phyloP scores from a whole-genome alignment of 2,113 vertebrate genomes.

The Barbus barbus region DNA sequence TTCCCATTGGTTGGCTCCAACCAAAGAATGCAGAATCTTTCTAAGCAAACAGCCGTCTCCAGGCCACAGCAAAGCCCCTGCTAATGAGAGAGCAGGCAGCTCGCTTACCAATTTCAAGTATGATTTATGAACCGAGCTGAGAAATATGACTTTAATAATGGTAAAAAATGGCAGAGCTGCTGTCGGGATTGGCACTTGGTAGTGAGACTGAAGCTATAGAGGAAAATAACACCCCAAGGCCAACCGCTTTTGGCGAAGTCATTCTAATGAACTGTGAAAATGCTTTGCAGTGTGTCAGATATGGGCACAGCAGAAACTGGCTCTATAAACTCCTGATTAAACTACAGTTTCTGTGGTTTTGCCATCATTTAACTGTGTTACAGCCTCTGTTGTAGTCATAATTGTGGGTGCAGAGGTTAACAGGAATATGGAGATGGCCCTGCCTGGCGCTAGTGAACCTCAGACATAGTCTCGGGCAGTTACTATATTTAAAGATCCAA shows the following conservation, averaged over 20 bases:
- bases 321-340: conserved; percentile 73
- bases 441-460: conserved; percentile 64
- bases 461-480: conserved; percentile 25
- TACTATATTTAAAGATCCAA: conserved; percentile 32
- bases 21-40: conserved; percentile 5
- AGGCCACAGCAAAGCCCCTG: conserved; percentile 11
- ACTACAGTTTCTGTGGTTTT: conserved; percentile 69
- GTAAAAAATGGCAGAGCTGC: conserved; percentile 65
- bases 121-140: conserved; percentile 67
- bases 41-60: conserved; percentile 8
- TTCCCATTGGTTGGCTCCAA: background rate
- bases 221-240: conserved; percentile 47
- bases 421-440: conserved; percentile 61
- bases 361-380: conserved; percentile 63
- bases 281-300: conserved; percentile 74
- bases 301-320: conserved; percentile 66
- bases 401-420: conserved; percentile 63
- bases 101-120: conserved; percentile 64
- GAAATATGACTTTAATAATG: conserved; percentile 78
- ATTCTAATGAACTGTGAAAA: conserved; percentile 76
- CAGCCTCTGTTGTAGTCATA: conserved; percentile 59
- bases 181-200: conserved; percentile 50
- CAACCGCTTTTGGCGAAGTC: conserved; percentile 53
- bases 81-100: conserved; percentile 37
- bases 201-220: conserved; percentile 31